These are phyloP conservation scores for Xenentodon cancila DNA, from an alignment of 2,797 vertebrate species.

Conservation along the genomic window DNA sequence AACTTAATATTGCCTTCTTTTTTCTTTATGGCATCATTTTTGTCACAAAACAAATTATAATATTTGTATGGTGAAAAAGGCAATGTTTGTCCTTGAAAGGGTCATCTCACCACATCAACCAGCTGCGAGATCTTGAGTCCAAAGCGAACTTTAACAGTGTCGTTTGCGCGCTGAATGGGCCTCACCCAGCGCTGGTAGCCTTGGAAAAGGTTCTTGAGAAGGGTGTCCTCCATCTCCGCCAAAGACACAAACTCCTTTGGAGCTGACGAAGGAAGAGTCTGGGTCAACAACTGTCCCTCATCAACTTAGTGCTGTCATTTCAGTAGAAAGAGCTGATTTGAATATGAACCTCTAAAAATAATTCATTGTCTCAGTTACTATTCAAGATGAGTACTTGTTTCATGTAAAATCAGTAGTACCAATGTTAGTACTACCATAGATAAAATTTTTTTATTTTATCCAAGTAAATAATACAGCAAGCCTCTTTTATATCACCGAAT, in stretches of 20 bases:
- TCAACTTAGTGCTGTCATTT: neutral
- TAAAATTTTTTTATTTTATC: no score
- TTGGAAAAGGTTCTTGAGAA: slow-evolving; percentile 90
- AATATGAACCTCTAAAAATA: neutral
- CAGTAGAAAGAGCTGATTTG: neutral
- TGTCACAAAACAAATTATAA: no score
- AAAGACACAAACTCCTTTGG: slow-evolving; percentile 82
- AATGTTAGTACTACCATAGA: no score
- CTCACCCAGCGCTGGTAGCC: slow-evolving; percentile 96
- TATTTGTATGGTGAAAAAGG: neutral
- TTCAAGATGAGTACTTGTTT: neutral
- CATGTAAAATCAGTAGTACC: no score
- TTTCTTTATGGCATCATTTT: no score
- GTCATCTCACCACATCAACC: slow-evolving; percentile 92
- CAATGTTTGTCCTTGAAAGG: neutral
- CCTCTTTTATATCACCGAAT: no score
- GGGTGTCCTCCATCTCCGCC: slow-evolving; percentile 88
- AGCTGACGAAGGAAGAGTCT: slow-evolving; percentile 48
- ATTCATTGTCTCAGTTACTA: neutral
- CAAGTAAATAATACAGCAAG: no score
- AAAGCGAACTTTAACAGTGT: slow-evolving; percentile 91
- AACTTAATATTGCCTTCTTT: no score
- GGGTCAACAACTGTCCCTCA: neutral
- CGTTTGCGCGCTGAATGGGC: slow-evolving; percentile 88
- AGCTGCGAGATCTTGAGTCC: slow-evolving; percentile 97